A percentile compares a stretch with the other conserved stretches of the same genome.
phyloP scores from a whole-genome alignment of 2,113 vertebrate species.

The Camelus bactrianus region DNA sequence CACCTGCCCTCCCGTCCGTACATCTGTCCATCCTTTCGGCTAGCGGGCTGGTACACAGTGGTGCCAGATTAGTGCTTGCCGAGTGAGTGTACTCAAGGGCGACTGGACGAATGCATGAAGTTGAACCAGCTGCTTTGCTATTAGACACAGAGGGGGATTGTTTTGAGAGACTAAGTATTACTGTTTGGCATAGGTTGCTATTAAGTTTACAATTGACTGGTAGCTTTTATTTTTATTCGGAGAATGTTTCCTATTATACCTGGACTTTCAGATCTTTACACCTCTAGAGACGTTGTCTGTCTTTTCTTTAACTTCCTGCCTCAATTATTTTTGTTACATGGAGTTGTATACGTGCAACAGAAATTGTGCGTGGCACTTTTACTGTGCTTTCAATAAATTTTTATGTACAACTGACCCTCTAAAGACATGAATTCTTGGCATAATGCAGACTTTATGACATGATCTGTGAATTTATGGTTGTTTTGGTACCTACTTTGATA shows the following conservation, averaged over 20 bases:
- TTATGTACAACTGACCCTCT: background rate
- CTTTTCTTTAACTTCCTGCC: background rate
- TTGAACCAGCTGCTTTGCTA: background rate
- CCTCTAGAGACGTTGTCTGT: background rate
- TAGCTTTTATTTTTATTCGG: background rate
- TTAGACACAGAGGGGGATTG: background rate
- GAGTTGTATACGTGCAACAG: background rate
- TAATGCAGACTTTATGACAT: background rate
- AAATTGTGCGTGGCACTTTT: background rate
- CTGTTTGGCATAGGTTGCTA: background rate
- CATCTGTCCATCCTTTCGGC: no score
- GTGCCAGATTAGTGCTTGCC: no score
- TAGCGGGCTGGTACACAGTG: no score
- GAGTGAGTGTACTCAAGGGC: no score
- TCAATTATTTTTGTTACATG: background rate
- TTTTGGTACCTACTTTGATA: background rate
- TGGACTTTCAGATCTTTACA: background rate
- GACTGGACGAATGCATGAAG: no score
- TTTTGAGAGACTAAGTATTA: background rate
- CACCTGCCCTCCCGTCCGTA: no score
- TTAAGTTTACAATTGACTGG: background rate
- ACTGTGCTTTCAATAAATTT: background rate
- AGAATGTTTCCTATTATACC: background rate
- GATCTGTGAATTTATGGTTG: background rate
- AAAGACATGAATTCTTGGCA: background rate